These are phyloP conservation scores for Seladonia tumulorum DNA, from an alignment of 2,888 invertebrate genomes.

Conservation along the genomic window DNA sequence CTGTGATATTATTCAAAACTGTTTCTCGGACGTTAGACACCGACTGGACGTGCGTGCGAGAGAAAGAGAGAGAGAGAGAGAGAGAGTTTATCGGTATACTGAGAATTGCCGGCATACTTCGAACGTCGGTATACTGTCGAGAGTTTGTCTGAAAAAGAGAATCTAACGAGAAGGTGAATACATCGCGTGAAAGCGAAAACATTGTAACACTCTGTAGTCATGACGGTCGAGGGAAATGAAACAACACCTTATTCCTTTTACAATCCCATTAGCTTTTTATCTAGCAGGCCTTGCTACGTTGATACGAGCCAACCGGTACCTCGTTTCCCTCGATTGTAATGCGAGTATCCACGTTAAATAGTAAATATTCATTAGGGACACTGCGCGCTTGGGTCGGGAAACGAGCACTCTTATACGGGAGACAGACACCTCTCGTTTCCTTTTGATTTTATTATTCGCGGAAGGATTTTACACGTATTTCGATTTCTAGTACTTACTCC, in stretches of 20 bases:
- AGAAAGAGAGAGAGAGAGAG: neutral
- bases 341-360: conserved; percentile 15
- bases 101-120: conserved; percentile 29
- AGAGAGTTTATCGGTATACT: too few species aligned
- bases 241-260: neutral
- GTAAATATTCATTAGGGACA: conserved; percentile 36
- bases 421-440: neutral
- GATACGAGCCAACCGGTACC: neutral
- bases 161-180: conserved; percentile 17
- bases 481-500: conserved; percentile 46
- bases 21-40: conserved; percentile 55
- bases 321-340: conserved; percentile 51
- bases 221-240: conserved; percentile 52
- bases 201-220: conserved; percentile 8
- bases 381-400: neutral
- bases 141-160: too few species aligned
- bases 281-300: neutral
- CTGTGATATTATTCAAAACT: conserved; percentile 68
- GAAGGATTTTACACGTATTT: conserved; percentile 35
- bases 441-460: conserved; percentile 21
- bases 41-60: conserved; percentile 38
- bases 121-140: too few species aligned
- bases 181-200: conserved; percentile 5
- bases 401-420: neutral
- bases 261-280: neutral